Conservation (phyloP, 2,797 vertebrate species). For the Knipowitschia caucasica region DNA sequence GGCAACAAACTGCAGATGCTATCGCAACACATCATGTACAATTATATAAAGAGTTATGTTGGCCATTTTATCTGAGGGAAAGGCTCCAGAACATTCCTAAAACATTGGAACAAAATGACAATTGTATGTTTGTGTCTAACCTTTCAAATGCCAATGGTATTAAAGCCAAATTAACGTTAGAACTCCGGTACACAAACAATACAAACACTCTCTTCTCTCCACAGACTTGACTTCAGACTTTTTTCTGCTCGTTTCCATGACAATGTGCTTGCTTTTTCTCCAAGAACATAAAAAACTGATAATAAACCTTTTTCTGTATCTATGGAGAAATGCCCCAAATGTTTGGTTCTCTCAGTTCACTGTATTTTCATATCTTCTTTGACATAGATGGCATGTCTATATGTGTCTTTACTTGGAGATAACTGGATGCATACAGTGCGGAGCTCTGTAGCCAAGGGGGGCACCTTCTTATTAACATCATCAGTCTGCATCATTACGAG, state of each 20-base stretch:
- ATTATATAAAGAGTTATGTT: background rate
- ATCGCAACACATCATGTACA: background rate
- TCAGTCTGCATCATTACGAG: constrained; percentile 94
- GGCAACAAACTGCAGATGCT: background rate
- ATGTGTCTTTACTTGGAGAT: constrained; percentile 8
- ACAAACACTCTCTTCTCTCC: too few relatives aligned
- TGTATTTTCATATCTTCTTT: background rate
- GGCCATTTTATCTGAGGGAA: background rate
- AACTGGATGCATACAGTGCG: constrained; percentile 49
- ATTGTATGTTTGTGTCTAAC: background rate
- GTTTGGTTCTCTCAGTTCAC: too few relatives aligned
- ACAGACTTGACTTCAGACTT: too few relatives aligned
- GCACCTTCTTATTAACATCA: constrained; percentile 94
- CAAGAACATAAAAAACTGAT: too few relatives aligned
- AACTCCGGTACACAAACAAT: too few relatives aligned
- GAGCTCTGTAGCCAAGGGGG: constrained; percentile 83
- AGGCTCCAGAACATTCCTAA: background rate
- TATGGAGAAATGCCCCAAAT: too few relatives aligned
- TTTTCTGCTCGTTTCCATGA: too few relatives aligned
- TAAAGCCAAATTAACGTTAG: too few relatives aligned
- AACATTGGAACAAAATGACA: background rate
- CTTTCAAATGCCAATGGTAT: background rate
- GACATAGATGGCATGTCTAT: constrained; percentile 19
- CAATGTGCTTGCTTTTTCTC: too few relatives aligned
- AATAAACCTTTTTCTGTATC: too few relatives aligned